phyloP scores from a whole-genome alignment of 2,797 vertebrate genomes.

The Trachops cirrhosus region DNA sequence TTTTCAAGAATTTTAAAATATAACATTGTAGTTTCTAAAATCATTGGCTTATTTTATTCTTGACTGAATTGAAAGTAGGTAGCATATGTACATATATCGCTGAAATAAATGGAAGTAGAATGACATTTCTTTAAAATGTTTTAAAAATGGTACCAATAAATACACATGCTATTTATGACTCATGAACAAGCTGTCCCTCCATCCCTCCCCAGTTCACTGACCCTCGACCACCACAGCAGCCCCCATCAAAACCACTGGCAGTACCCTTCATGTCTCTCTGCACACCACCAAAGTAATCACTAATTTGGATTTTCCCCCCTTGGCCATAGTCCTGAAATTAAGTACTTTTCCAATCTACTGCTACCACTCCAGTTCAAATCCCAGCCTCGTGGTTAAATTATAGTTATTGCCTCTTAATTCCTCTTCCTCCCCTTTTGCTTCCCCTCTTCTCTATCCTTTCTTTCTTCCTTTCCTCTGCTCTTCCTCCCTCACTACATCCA shows the following conservation, averaged over 20 bases:
- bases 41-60: background rate
- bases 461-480: background rate
- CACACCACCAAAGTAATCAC: background rate
- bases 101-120: background rate
- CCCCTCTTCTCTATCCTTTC: background rate
- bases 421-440: background rate
- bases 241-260: background rate
- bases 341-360: background rate
- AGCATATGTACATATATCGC: background rate
- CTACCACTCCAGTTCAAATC: background rate
- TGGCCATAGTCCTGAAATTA: background rate
- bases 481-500: background rate
- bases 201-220: background rate
- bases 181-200: background rate
- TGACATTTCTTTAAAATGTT: background rate
- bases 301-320: background rate
- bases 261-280: background rate
- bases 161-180: background rate
- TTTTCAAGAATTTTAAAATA: constrained; percentile 26
- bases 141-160: background rate
- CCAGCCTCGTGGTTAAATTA: background rate
- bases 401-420: background rate
- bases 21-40: constrained; percentile 7
- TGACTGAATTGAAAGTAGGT: background rate
- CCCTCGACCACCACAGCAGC: background rate